A percentile compares a stretch with the other conserved stretches of the same genome.
phyloP scores from a whole-genome alignment of 2,888 invertebrate genomes.

The Acholoe squamosa region DNA sequence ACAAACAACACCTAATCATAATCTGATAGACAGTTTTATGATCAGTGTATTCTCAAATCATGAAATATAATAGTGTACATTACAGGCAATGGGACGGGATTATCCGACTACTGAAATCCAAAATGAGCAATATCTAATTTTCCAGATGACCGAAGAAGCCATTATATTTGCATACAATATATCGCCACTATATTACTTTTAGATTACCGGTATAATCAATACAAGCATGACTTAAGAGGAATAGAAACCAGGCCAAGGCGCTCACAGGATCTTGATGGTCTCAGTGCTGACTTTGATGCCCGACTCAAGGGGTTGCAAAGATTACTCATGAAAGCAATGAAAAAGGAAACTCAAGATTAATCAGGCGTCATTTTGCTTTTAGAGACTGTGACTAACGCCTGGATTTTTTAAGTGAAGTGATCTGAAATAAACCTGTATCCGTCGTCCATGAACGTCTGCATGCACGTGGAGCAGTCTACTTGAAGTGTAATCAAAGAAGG shows the following conservation, averaged over 20 bases:
- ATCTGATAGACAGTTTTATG: no score
- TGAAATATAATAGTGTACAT: no score
- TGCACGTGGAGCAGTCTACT: neutral
- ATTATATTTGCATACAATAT: no score
- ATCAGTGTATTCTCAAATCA: no score
- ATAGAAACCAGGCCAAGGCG: neutral
- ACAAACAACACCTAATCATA: no score
- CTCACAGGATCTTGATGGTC: neutral
- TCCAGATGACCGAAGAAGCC: no score
- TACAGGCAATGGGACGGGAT: no score
- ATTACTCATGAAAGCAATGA: constrained; percentile 22
- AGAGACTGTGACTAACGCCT: neutral
- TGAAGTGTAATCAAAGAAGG: neutral
- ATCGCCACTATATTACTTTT: no score
- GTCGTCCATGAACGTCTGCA: neutral
- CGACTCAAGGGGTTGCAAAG: constrained; percentile 7
- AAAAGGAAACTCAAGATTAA: neutral
- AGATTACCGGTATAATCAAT: neutral
- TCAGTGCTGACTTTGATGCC: neutral
- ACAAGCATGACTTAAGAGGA: neutral
- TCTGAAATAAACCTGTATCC: constrained; percentile 6
- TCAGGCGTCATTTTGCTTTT: constrained; percentile 30
- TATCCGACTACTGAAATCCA: no score
- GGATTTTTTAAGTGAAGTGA: constrained; percentile 5
- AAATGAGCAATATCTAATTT: no score